These are phyloP conservation scores for Vidua macroura DNA, from an alignment of 2,113 vertebrate species.

Conservation along the genomic window DNA sequence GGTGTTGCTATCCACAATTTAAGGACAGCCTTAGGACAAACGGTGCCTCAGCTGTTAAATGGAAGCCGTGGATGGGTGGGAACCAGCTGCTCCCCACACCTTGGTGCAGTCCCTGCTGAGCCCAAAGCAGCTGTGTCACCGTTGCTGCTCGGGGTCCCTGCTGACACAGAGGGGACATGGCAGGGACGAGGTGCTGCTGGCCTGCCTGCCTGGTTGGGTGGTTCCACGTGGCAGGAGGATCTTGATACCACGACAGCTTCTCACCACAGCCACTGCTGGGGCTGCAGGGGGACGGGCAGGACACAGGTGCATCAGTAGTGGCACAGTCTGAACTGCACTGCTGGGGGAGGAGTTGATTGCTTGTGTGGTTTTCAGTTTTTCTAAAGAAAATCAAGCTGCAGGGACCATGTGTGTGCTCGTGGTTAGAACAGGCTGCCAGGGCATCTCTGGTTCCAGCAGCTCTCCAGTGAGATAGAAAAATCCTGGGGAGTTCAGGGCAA, in stretches of 20 bases:
- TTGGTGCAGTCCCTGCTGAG: not conserved
- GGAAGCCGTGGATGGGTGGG: not conserved
- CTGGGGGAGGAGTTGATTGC: not conserved
- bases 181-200: not conserved
- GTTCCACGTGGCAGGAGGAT: not conserved
- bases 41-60: rapidly evolving
- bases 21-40: no score
- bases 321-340: not conserved
- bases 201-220: not conserved
- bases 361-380: not conserved
- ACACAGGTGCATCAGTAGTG: not conserved
- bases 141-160: not conserved
- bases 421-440: rapidly evolving
- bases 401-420: not conserved
- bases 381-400: not conserved
- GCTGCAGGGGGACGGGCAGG: not conserved
- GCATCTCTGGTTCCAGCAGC: not conserved
- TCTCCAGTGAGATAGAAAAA: not conserved
- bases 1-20: rapidly evolving
- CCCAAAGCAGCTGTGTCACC: not conserved
- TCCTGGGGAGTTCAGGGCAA: not conserved
- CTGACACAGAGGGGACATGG: not conserved
- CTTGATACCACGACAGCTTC: rapidly evolving
- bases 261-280: no score
- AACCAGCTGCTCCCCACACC: not conserved